These are phyloP conservation scores for Onychomys leucogaster DNA, from an alignment of 2,797 vertebrate species.

Conservation along the genomic window DNA sequence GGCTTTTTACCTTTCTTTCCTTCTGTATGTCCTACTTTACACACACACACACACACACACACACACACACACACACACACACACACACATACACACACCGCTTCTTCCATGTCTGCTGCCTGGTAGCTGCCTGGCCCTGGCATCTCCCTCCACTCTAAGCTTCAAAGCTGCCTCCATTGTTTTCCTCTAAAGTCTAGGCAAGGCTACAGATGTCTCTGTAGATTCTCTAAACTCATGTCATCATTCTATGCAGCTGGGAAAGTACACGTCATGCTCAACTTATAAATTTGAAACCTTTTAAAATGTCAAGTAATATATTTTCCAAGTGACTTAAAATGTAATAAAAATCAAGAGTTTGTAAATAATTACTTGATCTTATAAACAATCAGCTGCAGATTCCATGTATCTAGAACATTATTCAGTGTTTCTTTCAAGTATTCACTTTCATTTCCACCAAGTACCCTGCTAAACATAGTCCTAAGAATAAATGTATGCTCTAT, in stretches of 20 bases:
- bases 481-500: conserved; percentile 11
- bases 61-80: no score
- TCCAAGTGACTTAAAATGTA: conserved; percentile 48
- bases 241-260: background rate
- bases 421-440: conserved; percentile 52
- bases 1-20: background rate
- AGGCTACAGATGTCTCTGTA: background rate
- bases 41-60: no score
- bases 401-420: conserved; percentile 44
- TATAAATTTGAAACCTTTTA: conserved; percentile 51
- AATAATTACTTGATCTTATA: conserved; percentile 62
- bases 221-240: background rate
- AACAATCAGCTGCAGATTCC: conserved; percentile 37
- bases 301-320: conserved; percentile 38
- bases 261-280: background rate
- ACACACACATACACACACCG: no score
- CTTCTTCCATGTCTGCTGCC: background rate
- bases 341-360: conserved; percentile 66
- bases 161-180: background rate
- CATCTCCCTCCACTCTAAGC: background rate
- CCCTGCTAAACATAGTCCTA: conserved; percentile 40
- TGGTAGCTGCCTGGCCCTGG: background rate
- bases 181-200: conserved; percentile 9
- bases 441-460: conserved; percentile 63
- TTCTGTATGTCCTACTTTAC: background rate